Conservation (phyloP, 1,140 invertebrate species). For the Lepidurus packardi region DNA sequence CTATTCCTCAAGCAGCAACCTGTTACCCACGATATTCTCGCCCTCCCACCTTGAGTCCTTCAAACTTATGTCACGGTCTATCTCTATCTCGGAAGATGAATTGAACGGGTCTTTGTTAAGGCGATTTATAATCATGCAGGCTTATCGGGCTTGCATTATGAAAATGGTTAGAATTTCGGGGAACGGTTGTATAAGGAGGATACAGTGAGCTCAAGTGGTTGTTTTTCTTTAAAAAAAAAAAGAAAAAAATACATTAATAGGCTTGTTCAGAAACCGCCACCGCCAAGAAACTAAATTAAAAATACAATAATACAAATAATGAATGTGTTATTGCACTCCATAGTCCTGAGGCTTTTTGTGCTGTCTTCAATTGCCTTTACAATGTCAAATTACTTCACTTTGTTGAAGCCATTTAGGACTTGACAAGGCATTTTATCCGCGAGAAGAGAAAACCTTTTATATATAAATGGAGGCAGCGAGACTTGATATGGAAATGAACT, state of each 20-base stretch:
- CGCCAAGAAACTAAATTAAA: neutral
- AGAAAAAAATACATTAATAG: too few relatives aligned
- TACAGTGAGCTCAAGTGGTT: too few relatives aligned
- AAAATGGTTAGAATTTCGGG: neutral
- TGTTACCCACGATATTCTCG: neutral
- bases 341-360: neutral
- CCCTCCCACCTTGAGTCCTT: conserved; percentile 11
- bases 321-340: neutral
- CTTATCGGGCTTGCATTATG: neutral
- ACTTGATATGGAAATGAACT: neutral
- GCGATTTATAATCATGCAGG: conserved; percentile 1
- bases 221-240: too few relatives aligned
- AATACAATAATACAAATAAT: neutral
- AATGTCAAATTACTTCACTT: neutral
- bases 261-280: too few relatives aligned
- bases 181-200: neutral
- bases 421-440: neutral
- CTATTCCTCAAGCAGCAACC: neutral
- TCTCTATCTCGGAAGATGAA: conserved; percentile 3
- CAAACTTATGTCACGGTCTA: conserved; percentile 18
- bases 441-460: conserved; percentile 9
- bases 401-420: neutral
- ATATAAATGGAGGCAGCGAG: neutral
- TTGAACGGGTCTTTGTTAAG: conserved; percentile 10
- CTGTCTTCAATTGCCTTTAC: neutral